phyloP scores from a whole-genome alignment of 2,888 invertebrate species.

The Celastrina argiolus region DNA sequence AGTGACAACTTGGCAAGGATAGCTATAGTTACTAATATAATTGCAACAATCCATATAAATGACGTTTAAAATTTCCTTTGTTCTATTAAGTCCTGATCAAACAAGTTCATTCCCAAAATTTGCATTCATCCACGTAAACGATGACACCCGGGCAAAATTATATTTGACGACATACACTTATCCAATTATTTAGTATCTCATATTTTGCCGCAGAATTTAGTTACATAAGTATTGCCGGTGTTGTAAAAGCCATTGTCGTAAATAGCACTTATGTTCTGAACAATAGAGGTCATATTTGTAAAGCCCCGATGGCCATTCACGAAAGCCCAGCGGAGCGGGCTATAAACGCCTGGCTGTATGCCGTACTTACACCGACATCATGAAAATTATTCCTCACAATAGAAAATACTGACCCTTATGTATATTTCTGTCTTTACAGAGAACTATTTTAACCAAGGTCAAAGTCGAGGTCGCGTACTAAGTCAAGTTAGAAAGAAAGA shows the following conservation, averaged over 20 bases:
- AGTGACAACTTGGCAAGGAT: too few relatives aligned
- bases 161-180: neutral
- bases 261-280: slow-evolving; percentile 50
- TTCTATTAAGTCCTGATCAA: neutral
- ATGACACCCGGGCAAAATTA: neutral
- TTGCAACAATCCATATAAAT: too few relatives aligned
- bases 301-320: slow-evolving; percentile 35
- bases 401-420: slow-evolving; percentile 2
- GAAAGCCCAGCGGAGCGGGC: slow-evolving; percentile 5
- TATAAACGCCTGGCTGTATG: slow-evolving; percentile 23
- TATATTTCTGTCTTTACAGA: neutral
- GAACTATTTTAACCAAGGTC: neutral
- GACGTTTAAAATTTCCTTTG: neutral
- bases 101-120: neutral
- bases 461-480: neutral
- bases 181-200: neutral
- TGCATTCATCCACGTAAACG: too few relatives aligned
- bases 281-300: slow-evolving; percentile 50
- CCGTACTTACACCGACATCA: neutral
- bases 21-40: too few relatives aligned
- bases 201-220: neutral
- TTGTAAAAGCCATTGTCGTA: slow-evolving; percentile 32
- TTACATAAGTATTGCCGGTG: neutral
- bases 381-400: slow-evolving; percentile 9
- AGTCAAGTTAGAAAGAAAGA: too few relatives aligned